Conservation (phyloP, 2,797 vertebrate species). For the Triplophysa bombifrons region DNA sequence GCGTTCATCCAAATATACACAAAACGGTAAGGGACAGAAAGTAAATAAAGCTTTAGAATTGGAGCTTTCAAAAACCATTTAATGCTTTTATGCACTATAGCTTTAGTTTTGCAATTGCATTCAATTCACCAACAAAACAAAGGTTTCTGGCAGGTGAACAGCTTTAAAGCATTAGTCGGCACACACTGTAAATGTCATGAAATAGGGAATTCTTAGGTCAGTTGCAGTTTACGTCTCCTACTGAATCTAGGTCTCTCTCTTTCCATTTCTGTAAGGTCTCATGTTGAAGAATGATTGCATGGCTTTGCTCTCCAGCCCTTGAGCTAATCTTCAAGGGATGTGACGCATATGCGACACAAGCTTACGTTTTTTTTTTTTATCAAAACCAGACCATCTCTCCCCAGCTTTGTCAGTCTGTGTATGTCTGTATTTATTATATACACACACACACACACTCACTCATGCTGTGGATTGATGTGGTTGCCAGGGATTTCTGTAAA, state of each 20-base stretch:
- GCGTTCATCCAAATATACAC: too few relatives aligned
- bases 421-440: slow-evolving; percentile 6
- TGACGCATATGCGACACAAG: slow-evolving; percentile 33
- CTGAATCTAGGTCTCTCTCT: slow-evolving; percentile 18
- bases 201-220: slow-evolving; percentile 26
- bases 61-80: not conserved
- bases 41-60: too few relatives aligned
- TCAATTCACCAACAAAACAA: not conserved
- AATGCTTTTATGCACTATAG: not conserved
- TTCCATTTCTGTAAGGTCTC: slow-evolving; percentile 22
- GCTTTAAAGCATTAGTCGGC: not conserved
- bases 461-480: slow-evolving; percentile 25
- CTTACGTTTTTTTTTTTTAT: slow-evolving; percentile 35
- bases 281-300: slow-evolving; percentile 43
- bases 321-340: slow-evolving; percentile 48
- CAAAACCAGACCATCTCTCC: slow-evolving; percentile 28
- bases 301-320: slow-evolving; percentile 8
- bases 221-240: not conserved
- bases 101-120: slow-evolving; percentile 1
- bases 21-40: too few relatives aligned
- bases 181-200: not conserved
- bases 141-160: not conserved
- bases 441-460: slow-evolving; percentile 16
- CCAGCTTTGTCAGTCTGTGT: not conserved
- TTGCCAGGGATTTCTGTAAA: slow-evolving; percentile 33